phyloP scores from a whole-genome alignment of 2,113 vertebrate genomes.

The Planiliza haematocheilus region DNA sequence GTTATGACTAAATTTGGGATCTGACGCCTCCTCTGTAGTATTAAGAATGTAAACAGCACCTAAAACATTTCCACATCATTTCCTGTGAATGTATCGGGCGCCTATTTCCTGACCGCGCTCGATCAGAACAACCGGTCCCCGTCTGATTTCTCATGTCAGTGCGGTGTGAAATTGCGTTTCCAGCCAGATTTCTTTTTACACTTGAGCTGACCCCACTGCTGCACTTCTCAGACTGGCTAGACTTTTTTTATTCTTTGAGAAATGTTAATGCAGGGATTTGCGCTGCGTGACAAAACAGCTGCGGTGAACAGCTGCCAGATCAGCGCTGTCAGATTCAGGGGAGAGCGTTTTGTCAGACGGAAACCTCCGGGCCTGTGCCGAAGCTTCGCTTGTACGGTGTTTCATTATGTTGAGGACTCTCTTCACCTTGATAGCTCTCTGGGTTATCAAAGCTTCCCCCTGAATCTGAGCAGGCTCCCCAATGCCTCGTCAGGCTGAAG shows the following conservation, averaged over 20 bases:
- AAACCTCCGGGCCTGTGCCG: conserved; percentile 42
- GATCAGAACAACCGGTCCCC: too few species aligned
- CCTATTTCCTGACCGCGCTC: too few species aligned
- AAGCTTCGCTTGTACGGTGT: conserved; percentile 33
- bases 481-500: conserved; percentile 55
- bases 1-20: not conserved
- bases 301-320: conserved; percentile 64
- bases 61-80: too few species aligned
- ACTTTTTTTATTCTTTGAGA: conserved; percentile 14
- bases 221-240: conserved; percentile 3
- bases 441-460: conserved; percentile 62
- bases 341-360: conserved; percentile 53
- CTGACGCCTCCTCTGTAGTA: too few species aligned
- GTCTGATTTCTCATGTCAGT: too few species aligned
- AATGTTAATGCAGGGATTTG: conserved; percentile 32
- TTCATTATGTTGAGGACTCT: conserved; percentile 55
- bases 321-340: conserved; percentile 37
- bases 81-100: too few species aligned
- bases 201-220: not conserved
- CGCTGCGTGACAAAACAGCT: conserved; percentile 51
- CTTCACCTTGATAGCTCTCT: conserved; percentile 52
- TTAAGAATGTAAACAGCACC: too few species aligned
- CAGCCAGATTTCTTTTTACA: not conserved
- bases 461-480: conserved; percentile 45
- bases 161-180: too few species aligned